These are phyloP conservation scores for Ammospiza caudacuta DNA, from an alignment of 2,113 vertebrate genomes.

Conservation along the genomic window DNA sequence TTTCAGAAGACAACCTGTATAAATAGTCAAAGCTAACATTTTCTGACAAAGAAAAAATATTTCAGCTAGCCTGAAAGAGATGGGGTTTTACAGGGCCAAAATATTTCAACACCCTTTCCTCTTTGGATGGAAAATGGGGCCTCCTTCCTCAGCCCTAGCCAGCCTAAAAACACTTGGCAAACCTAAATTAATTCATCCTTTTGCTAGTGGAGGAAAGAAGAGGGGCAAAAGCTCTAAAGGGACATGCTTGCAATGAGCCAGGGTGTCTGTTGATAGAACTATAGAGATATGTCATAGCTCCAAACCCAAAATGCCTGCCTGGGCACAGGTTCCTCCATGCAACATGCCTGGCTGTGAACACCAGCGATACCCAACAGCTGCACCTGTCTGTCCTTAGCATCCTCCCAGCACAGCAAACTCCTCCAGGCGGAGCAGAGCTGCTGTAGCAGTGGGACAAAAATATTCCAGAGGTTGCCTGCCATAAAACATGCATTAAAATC, in stretches of 20 bases:
- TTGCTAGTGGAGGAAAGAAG: not conserved
- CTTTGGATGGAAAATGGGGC: not conserved
- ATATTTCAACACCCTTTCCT: constrained; percentile 16
- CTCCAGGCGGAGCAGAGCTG: not conserved
- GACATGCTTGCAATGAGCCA: rapidly evolving
- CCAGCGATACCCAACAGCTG: rapidly evolving
- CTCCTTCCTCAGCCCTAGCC: not conserved
- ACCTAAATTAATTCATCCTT: not conserved
- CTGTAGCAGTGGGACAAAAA: not conserved
- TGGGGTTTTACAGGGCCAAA: not conserved
- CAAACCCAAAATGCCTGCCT: rapidly evolving
- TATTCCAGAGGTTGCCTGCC: not conserved
- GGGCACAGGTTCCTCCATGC: not conserved
- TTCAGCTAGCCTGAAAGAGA: not conserved
- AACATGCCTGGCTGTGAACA: not conserved
- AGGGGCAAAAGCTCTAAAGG: not conserved
- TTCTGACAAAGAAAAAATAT: constrained; percentile 39
- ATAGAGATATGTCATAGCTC: rapidly evolving
- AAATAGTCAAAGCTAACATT: constrained; percentile 46
- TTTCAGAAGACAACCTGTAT: constrained; percentile 19
- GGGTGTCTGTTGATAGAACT: not conserved
- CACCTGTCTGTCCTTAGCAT: rapidly evolving
- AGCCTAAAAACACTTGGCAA: not conserved
- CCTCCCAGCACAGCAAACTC: not conserved
- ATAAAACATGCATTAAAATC: not conserved